phyloP scores from a whole-genome alignment of 2,888 invertebrate species.

The Eristalinus sepulchralis region DNA sequence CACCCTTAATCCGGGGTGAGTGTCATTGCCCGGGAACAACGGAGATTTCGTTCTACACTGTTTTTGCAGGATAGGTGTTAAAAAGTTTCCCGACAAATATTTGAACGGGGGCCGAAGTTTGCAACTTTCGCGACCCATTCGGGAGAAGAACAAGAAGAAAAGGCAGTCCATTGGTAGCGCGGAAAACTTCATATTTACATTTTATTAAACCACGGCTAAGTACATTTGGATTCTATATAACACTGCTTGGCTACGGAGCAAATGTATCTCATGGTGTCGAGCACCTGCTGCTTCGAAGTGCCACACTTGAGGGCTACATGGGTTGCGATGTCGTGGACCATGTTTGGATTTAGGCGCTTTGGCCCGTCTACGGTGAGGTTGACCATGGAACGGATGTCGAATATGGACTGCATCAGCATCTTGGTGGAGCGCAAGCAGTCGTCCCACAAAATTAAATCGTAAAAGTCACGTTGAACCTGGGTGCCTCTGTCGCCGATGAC shows the following conservation, averaged over 20 bases:
- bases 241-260: not conserved
- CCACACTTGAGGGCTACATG: conserved; percentile 14
- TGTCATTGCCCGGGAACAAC: conserved; percentile 51
- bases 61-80: conserved; percentile 34
- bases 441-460: conserved; percentile 28
- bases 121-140: not conserved
- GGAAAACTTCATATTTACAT: not conserved
- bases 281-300: not conserved
- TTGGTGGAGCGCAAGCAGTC: not conserved
- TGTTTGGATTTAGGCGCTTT: not conserved
- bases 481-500: conserved; percentile 30
- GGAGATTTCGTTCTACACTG: conserved; percentile 28
- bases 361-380: conserved; percentile 1
- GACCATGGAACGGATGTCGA: not conserved
- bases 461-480: conserved; percentile 1
- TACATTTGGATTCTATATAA: not conserved
- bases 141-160: not conserved
- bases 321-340: conserved; percentile 15
- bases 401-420: conserved; percentile 16
- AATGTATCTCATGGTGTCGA: not conserved
- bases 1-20: conserved; percentile 54
- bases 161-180: not conserved
- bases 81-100: conserved; percentile 56
- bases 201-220: not conserved
- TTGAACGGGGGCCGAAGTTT: conserved; percentile 24